Percentiles rank a stretch among this genome's conserved stretches.
Conservation (phyloP, 2,888 invertebrate genomes). For the Troides aeacus region DNA sequence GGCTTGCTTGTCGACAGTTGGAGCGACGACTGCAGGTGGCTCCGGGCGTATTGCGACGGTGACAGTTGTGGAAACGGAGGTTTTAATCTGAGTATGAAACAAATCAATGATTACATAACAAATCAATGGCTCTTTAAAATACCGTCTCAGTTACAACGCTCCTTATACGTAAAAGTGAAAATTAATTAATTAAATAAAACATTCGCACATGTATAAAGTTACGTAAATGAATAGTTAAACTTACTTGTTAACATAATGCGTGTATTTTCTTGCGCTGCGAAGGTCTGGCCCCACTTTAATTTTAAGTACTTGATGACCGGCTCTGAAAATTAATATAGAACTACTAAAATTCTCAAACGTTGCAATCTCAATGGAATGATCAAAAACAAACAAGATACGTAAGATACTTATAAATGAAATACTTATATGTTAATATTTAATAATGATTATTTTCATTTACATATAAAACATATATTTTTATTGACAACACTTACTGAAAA, state of each 20-base stretch:
- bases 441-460: background rate
- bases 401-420: no score
- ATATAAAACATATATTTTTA: background rate
- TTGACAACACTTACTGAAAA: slow-evolving; percentile 49
- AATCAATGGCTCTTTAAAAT: no score
- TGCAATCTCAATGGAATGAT: no score
- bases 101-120: no score
- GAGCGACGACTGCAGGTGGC: slow-evolving; percentile 38
- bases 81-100: slow-evolving; percentile 51
- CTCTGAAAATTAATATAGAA: slow-evolving; percentile 44
- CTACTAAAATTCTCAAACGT: no score
- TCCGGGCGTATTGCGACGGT: slow-evolving; percentile 36
- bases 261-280: slow-evolving; percentile 60
- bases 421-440: background rate
- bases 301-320: slow-evolving; percentile 55
- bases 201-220: background rate
- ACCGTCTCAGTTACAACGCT: no score
- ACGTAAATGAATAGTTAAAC: slow-evolving; percentile 19
- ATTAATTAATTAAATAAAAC: no score
- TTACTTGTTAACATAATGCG: slow-evolving; percentile 48
- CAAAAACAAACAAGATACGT: no score
- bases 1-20: slow-evolving; percentile 43
- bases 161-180: no score
- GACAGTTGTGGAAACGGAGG: slow-evolving; percentile 41
- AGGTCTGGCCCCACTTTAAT: slow-evolving; percentile 68